Evolutionary conservation across 1,140 invertebrate species (phyloP), one percentile per base, ranked within the genome.

Genomic region (Steinernema khuongi): DNA sequence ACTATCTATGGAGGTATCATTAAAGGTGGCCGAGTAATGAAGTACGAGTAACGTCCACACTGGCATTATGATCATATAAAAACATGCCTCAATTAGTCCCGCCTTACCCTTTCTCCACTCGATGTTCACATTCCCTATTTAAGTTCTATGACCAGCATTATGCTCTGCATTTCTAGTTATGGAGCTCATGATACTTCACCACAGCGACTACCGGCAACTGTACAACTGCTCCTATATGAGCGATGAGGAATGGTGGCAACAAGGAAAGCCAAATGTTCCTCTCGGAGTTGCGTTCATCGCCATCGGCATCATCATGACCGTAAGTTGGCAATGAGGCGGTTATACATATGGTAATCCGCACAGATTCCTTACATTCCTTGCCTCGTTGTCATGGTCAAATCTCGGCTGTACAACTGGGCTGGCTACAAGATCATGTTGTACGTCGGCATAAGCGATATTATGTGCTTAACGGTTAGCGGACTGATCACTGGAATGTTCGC

Each of bases 401-500:
- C 50, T 14, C 50, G 50, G 4, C 50, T 60, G 7, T 60, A 26
- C 22, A 7, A 22, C 7, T 26, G 11, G 11, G 11, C 50, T n/a
- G 50, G 50, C 50, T 60, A 60, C 50, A 60, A 60, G 26, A 60
- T 60, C 22, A 60, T 60, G 50, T 4, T 60, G 14, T 60, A 60
- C 50, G 22, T 60, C 4, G 50, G 50, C 4, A 60, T 60, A 17
- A 60, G 11, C 11, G 50, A 60, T 22, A 11, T 60, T 26, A 17
- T 60, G 22, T 60, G 50, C 22, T 22, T 60, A 4, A 60, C 22
- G 14, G 50, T 60, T 26, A 60, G 50, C 50, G 50, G 50, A 7
- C 4, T 60, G 4, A 4, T 60, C 2, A 60, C 50, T 7, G 50
- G 50, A 26, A 4, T 22, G 7, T 60, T 14, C 22, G 22, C 26